phyloP scores from a whole-genome alignment of 2,888 invertebrate genomes.

The Scaptomyza cyrtandrae region DNA sequence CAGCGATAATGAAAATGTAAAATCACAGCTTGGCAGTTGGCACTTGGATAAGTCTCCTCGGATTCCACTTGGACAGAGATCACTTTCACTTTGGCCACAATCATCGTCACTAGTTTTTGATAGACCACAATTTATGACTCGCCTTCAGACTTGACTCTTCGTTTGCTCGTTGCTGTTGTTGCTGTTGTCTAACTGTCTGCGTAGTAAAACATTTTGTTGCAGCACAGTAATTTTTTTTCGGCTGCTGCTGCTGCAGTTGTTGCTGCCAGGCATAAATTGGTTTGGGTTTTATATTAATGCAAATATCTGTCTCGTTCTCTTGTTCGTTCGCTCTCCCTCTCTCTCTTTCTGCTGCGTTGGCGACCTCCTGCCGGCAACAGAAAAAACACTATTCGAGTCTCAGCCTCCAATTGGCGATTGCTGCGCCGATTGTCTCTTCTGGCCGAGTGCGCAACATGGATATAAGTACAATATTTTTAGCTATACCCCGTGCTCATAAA shows the following conservation, averaged over 20 bases:
- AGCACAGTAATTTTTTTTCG: slow-evolving; percentile 33
- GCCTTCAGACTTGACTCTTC: neutral
- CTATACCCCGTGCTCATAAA: slow-evolving; percentile 14
- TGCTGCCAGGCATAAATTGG: slow-evolving; percentile 78
- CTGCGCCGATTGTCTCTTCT: slow-evolving; percentile 57
- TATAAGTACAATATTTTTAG: slow-evolving; percentile 37
- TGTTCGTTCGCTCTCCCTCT: neutral
- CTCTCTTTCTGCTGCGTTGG: slow-evolving; percentile 62
- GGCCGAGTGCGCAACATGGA: slow-evolving; percentile 32
- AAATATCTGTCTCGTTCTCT: slow-evolving; percentile 67
- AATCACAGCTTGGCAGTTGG: slow-evolving; percentile 25
- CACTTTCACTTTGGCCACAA: slow-evolving; percentile 51
- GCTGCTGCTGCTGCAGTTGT: slow-evolving; percentile 47
- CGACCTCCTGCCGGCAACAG: slow-evolving; percentile 64
- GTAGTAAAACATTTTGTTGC: slow-evolving; percentile 34
- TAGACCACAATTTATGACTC: slow-evolving; percentile 37
- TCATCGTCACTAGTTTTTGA: slow-evolving; percentile 32
- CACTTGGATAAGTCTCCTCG: slow-evolving; percentile 9
- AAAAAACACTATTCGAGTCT: slow-evolving; percentile 12
- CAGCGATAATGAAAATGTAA: slow-evolving; percentile 64
- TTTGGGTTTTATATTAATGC: slow-evolving; percentile 78
- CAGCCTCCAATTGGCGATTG: slow-evolving; percentile 46
- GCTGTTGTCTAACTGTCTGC: slow-evolving; percentile 21
- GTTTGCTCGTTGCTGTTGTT: neutral
- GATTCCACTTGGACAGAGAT: slow-evolving; percentile 33